Evolutionary conservation across 2,888 invertebrate genomes (phyloP), one percentile per base, ranked within the genome.

Genomic region (Temnothorax ravouxi): DNA sequence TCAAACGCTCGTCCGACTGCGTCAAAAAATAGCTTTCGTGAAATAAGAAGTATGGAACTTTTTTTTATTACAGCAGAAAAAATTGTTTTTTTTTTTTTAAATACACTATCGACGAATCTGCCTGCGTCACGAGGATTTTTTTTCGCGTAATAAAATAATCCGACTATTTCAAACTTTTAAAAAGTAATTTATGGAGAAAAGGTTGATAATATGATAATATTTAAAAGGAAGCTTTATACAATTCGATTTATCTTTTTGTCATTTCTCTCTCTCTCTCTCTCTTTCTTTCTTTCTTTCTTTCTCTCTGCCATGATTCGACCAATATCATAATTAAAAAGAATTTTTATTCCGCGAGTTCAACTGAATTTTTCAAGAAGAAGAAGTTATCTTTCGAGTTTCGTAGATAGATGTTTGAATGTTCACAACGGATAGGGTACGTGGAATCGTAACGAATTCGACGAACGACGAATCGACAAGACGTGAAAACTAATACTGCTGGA

Each of bases 401-500:
- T 11, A 52, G 11, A n/a, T 34, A 44, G n/a, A 56, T 44, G 29
- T 25, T 29, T 8, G 21, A 54, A 47, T 9, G 44, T 74, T 47
- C 38, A 15, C n/a, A 18, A 21, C 21, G 8, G 34, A 79, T 25
- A 21, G 11, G 34, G 69, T 25, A 21, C 34, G 34, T 59, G 44
- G 47, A 59, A 71, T 69, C 15, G 34, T 56, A 67, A 54, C n/a
- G 72, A 81, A 81, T 82, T 54, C 38, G 69, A 75, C 47, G 62
- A 41, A 54, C 56, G 38, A 56, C 56, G 38, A 54, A 54, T 54
- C 74, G 84, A 61, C 66, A 59, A 47, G 79, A 15, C 8, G 21
- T 67, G 81, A 62, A 62, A 83, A 77, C 61, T 69, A 81, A 81
- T 75, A 79, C 74, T 66, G 38, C 8, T 56, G 29, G 25, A 56